A percentile compares a stretch with the other conserved stretches of the same genome.
Evolutionary conservation across 2,113 vertebrate species (phyloP).

Genomic region (Chelonoidis abingdonii): DNA sequence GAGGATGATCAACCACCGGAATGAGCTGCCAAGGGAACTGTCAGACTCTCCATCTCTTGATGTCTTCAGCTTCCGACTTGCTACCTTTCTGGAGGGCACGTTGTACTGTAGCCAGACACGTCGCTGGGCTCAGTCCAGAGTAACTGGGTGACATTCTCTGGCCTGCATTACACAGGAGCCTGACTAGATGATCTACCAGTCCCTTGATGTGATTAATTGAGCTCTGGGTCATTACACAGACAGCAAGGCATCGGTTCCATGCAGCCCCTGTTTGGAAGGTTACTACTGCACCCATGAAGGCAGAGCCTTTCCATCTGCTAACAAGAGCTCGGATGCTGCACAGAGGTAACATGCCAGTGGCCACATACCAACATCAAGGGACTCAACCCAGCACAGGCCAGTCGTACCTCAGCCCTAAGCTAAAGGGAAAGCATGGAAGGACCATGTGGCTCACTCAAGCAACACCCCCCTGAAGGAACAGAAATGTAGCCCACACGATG

Average conservation of each 20-base stretch:
- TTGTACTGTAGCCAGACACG: background rate
- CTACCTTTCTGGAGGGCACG: background rate
- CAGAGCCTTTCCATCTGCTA: background rate
- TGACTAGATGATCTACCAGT: no score
- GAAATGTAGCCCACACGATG: background rate
- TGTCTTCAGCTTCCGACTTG: background rate
- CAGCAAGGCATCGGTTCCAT: no score
- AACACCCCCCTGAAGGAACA: background rate
- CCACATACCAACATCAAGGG: no score
- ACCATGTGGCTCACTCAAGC: background rate
- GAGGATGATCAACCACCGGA: background rate
- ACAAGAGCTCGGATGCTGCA: background rate
- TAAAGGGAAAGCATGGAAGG: background rate
- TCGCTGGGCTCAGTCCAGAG: background rate
- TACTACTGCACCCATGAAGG: no score
- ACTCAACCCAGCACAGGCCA: no score
- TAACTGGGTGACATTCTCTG: background rate
- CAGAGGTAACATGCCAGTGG: background rate
- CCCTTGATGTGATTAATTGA: no score
- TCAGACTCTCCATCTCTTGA: background rate
- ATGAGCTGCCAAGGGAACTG: background rate
- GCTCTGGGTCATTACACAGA: no score
- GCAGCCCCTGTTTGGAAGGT: no score
- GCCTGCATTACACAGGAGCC: background rate
- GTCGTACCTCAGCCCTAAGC: background rate